Evolutionary conservation across 2,888 invertebrate species (phyloP), one percentile per base, ranked within the genome.

Genomic region (Omphaloscelis lunosa): DNA sequence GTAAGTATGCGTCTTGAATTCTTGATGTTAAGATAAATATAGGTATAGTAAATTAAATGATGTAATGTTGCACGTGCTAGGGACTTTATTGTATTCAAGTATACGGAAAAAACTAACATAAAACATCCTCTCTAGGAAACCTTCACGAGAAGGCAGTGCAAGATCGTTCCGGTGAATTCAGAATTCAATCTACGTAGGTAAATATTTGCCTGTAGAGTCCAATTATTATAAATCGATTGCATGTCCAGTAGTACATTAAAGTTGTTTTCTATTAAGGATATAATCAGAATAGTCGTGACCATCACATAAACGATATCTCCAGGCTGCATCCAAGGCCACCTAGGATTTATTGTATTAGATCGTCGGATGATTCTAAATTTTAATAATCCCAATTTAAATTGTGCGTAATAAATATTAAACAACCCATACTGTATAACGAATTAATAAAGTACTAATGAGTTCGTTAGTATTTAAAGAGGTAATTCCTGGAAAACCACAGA

Each of bases 261-360:
- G 45, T 51, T n/a, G 45, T 75, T 48, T 63, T 51, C 29, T 58
- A n/a, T 45, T 76, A 76, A 58, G 83, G 77, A 79, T 83, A 45
- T 82, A 82, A 66, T 65, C 77, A 83, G 51, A 34, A 34, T 15
- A 82, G 51, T 79, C 78, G 83, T 83, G 78, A 83, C 45, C 51
- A 45, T 20, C 51, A 65, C 65, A 83, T 83, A 51, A 65, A 27
- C 76, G 4, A 45, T 82, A 65, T 59, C 58, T 83, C 77, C 77
- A 79, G 77, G 56, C 17, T 34, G 51, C 58, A 34, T 59, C 41
- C 58, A 82, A 79, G 78, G 83, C 15, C 65, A 27, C 12, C 58
- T 34, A 65, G 51, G 34, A 82, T 66, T 56, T 83, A 77, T 62
- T 12, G 34, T 39, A 62, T 39, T n/a, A 68, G 20, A 63, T 79